Evolutionary conservation across 2,888 invertebrate species (phyloP).

Genomic region (Deroplatys truncata): DNA sequence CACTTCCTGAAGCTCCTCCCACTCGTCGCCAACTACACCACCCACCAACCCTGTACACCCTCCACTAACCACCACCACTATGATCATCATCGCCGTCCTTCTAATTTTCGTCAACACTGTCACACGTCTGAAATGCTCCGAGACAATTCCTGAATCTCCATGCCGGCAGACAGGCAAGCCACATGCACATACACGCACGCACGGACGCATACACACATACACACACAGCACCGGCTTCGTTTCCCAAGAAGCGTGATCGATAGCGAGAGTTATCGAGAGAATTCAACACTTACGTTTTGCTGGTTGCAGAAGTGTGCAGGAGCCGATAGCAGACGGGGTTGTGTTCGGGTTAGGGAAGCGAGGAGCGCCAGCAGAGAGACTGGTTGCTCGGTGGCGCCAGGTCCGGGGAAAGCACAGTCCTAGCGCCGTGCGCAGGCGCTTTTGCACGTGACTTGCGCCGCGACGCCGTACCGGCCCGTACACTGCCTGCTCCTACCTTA

Average conservation of each 20-base stretch:
- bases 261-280: background rate
- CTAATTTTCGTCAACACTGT: background rate
- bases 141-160: background rate
- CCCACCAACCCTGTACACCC: background rate
- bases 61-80: background rate
- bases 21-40: background rate
- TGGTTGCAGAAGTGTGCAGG: background rate
- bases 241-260: background rate
- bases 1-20: background rate
- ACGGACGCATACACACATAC: background rate
- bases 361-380: background rate
- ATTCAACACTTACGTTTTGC: background rate
- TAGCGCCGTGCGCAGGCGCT: background rate
- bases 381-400: background rate
- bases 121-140: background rate
- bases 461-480: background rate
- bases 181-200: background rate
- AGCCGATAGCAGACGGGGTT: background rate
- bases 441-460: background rate
- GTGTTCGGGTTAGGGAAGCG: background rate
- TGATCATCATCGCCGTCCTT: background rate
- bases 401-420: background rate
- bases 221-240: background rate
- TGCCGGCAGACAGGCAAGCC: background rate
- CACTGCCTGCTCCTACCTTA: background rate